Base-by-base conservation (phyloP, 2,888 invertebrate genomes). In the Melanophora roralis region DNA sequence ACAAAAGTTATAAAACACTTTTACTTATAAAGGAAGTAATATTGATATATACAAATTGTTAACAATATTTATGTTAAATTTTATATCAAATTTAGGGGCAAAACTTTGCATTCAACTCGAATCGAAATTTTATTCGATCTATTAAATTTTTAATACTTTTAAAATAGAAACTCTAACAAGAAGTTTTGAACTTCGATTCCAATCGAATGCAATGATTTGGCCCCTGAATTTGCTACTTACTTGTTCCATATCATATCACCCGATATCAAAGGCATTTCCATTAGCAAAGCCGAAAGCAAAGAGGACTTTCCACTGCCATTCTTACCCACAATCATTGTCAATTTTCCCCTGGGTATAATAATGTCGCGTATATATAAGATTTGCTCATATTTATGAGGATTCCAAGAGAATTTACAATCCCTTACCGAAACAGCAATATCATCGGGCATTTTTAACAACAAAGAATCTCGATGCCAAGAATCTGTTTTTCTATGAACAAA, bases 251-350 rank as follows among this genome's bases (percentile, higher is more conserved):
- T 90, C 69, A 95, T 91, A 78, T 92, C 92, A 16, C 95, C 96
- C 65, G 91, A 90, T 40, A 93, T 89, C 60, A 92, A 91, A 62
- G 93, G 92, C 93, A 96, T 95, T 89, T 97, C 96, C 68, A 96
- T 96, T 3, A 96, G 91, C 45, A 96, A 89, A 0, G 96, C 95
- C 12, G 93, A 92, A 1, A 97, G 88, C 49, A 97, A 89, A 2
- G 96, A 95, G 0, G 94, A 93, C 87, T 97, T 97, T 2, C 97
- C 97, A 77, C 94, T 93, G 8, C 96, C 96, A 62, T 94, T 95
- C 83, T 93, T 91, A 0, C 97, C 97, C 21, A 96, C 94, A 4
- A 97, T 92, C 85, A 95, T 91, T 12, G 94, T 94, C 45, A 95
- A 86, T 86, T 93, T 93, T 32, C 94, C 86, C 62, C 86, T 89